Conservation (phyloP, 2,113 vertebrate genomes). For the Ammodramus savannarum region DNA sequence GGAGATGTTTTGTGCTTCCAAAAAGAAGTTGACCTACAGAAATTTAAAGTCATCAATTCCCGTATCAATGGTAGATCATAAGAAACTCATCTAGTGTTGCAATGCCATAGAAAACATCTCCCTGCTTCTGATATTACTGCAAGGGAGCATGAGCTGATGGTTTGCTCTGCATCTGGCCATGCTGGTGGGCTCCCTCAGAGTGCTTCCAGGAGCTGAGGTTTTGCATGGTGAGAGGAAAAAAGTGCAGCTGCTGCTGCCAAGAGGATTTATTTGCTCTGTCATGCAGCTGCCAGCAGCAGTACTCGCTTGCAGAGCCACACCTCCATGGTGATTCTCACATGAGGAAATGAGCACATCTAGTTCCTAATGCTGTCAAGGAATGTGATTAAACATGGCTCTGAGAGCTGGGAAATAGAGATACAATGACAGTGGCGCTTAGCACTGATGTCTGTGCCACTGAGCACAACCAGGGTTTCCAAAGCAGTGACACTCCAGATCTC, state of each 20-base stretch:
- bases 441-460: background rate
- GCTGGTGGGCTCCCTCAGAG: background rate
- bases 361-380: background rate
- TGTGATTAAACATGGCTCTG: fast-evolving
- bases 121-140: background rate
- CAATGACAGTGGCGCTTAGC: background rate
- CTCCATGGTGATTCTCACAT: background rate
- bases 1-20: background rate
- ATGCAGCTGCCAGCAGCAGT: background rate
- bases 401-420: background rate
- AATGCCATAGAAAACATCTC: background rate
- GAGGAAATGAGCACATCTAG: background rate
- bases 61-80: background rate
- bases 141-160: background rate
- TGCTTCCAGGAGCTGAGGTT: background rate
- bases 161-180: background rate
- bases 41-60: background rate
- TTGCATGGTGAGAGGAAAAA: background rate
- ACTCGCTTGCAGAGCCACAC: background rate
- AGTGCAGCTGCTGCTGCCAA: background rate
- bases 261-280: background rate
- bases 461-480: background rate
- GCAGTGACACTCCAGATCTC: background rate
- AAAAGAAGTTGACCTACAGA: background rate
- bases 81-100: background rate